These are phyloP conservation scores for Dallia pectoralis DNA, from an alignment of 2,797 vertebrate species.

Conservation along the genomic window DNA sequence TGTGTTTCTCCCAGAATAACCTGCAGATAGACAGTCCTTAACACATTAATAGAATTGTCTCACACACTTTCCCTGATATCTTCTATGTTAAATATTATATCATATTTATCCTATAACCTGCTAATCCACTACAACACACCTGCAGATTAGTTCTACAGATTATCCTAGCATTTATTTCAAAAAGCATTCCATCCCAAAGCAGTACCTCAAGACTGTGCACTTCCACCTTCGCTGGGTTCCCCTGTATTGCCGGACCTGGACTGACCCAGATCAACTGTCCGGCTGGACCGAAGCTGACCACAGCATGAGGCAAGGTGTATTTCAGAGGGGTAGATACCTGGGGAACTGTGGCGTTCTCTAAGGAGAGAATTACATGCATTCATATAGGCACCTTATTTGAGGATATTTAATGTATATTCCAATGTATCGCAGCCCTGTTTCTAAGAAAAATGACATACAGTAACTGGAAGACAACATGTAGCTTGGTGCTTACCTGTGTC, in stretches of 20 bases:
- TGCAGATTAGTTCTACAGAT: not conserved
- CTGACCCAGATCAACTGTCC: conserved; percentile 81
- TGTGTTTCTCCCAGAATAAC: conserved; percentile 76
- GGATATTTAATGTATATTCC: not conserved
- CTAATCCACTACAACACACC: not conserved
- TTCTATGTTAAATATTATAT: not conserved
- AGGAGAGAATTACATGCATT: conserved; percentile 12
- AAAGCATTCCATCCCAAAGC: not conserved
- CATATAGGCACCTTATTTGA: not conserved
- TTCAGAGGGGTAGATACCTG: conserved; percentile 69
- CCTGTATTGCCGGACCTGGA: conserved; percentile 67
- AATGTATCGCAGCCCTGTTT: not conserved
- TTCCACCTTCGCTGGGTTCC: conserved; percentile 73
- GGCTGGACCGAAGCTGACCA: conserved; percentile 81
- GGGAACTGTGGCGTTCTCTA: conserved; percentile 35
- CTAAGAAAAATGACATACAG: not conserved
- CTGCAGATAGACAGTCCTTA: conserved; percentile 54
- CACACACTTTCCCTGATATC: not conserved
- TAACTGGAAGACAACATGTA: not conserved
- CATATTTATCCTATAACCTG: not conserved
- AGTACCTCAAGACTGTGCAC: conserved; percentile 87
- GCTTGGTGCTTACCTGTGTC: conserved; percentile 39
- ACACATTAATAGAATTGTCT: not conserved
- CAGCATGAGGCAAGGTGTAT: conserved; percentile 74
- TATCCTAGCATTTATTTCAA: not conserved